A percentile compares a stretch with the other conserved stretches of the same genome.
Conservation (phyloP, 1,140 invertebrate genomes). For the Uloborus diversus region DNA sequence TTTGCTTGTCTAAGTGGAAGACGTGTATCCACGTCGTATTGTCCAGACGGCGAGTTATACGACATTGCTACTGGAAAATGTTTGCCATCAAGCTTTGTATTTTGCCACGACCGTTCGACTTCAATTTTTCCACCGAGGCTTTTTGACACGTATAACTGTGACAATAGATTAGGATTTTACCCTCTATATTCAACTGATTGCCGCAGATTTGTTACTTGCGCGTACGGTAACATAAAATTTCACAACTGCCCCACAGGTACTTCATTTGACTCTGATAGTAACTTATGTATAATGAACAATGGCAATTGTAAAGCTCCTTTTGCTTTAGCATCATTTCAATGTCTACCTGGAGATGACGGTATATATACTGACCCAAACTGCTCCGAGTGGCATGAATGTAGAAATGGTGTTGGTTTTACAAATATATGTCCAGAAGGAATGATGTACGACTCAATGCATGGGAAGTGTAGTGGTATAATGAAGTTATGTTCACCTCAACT, state of each 20-base stretch:
- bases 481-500: neutral
- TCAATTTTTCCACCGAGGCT: conserved; percentile 1
- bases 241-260: conserved; percentile 10
- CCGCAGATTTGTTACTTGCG: conserved; percentile 25
- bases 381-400: conserved; percentile 48
- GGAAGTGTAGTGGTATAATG: neutral
- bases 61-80: conserved; percentile 60
- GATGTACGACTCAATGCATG: neutral
- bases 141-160: conserved; percentile 42
- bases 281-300: neutral
- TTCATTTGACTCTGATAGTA: conserved; percentile 13
- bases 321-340: conserved; percentile 39
- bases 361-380: conserved; percentile 31
- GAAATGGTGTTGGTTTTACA: conserved; percentile 34
- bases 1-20: conserved; percentile 69
- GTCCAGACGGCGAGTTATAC: conserved; percentile 63
- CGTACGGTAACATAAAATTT: conserved; percentile 15
- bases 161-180: conserved; percentile 29
- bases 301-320: conserved; percentile 26
- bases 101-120: neutral
- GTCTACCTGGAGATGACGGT: conserved; percentile 50
- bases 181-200: conserved; percentile 45
- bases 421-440: conserved; percentile 33
- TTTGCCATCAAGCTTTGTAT: conserved; percentile 31
- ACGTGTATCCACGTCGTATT: conserved; percentile 62